A percentile compares a stretch with the other conserved stretches of the same genome.
phyloP scores from a whole-genome alignment of 2,888 invertebrate species.

The Xestia c-nigrum region DNA sequence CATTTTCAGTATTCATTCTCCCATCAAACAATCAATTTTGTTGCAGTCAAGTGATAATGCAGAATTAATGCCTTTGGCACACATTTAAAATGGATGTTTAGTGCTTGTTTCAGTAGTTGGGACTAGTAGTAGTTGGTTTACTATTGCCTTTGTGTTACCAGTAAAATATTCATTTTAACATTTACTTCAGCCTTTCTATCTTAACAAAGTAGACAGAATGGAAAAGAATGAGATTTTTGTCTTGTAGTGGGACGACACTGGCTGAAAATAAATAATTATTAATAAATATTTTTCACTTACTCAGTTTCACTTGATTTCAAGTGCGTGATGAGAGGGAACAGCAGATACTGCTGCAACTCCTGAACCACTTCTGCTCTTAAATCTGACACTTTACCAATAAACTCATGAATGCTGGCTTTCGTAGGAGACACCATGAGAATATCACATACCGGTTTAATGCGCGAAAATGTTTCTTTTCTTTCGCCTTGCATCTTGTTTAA shows the following conservation, averaged over 20 bases:
- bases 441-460: constrained; percentile 90
- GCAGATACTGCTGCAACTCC: constrained; percentile 88
- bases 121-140: background rate
- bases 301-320: constrained; percentile 78
- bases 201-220: background rate
- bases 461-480: constrained; percentile 80
- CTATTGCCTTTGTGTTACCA: background rate
- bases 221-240: background rate
- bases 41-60: background rate
- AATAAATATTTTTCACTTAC: constrained; percentile 70
- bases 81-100: background rate
- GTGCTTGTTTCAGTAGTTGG: background rate
- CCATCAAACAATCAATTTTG: background rate
- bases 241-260: background rate
- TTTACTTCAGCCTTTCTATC: background rate
- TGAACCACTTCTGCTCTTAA: constrained; percentile 84
- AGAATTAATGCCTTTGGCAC: background rate
- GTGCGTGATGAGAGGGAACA: constrained; percentile 88
- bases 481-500: constrained; percentile 78
- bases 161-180: background rate
- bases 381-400: constrained; percentile 76
- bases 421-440: constrained; percentile 86
- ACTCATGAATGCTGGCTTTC: constrained; percentile 77
- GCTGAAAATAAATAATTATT: background rate
- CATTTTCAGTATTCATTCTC: background rate